These are phyloP conservation scores for Elymnias hypermnestra DNA, from an alignment of 1,140 invertebrate genomes.

Conservation along the genomic window DNA sequence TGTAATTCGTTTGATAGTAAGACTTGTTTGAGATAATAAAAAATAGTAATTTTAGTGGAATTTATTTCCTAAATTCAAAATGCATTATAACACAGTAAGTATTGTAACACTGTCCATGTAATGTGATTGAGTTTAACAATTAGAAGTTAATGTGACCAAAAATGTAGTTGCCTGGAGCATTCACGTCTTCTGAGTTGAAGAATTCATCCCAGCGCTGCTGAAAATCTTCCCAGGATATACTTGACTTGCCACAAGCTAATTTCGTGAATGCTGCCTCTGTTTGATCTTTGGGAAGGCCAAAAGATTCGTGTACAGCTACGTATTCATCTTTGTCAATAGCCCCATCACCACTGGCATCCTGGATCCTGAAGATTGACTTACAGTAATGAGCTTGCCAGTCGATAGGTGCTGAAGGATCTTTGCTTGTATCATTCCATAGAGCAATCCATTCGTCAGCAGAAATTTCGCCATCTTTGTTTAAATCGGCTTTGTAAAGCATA, in stretches of 20 bases:
- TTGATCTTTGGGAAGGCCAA: conserved; percentile 81
- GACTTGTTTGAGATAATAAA: too few relatives aligned
- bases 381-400: conserved; percentile 88
- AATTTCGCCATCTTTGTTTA: conserved; percentile 87
- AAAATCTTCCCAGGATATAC: conserved; percentile 83
- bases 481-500: conserved; percentile 83
- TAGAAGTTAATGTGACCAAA: conserved; percentile 29
- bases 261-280: conserved; percentile 84
- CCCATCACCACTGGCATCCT: conserved; percentile 88
- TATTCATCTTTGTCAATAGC: conserved; percentile 87
- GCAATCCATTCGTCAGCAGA: conserved; percentile 86
- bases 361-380: conserved; percentile 89
- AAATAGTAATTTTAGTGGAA: too few relatives aligned
- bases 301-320: conserved; percentile 83
- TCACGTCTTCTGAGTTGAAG: conserved; percentile 83
- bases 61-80: too few relatives aligned
- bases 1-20: too few relatives aligned
- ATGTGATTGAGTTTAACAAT: too few relatives aligned
- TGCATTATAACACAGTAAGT: too few relatives aligned
- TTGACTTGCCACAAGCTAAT: conserved; percentile 80
- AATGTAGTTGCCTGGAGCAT: conserved; percentile 69
- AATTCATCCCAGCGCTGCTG: conserved; percentile 85
- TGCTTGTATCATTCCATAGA: conserved; percentile 88
- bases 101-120: too few relatives aligned
- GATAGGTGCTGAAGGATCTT: conserved; percentile 81